These are phyloP conservation scores for Acomys russatus DNA, from an alignment of 2,797 vertebrate genomes.

Conservation along the genomic window DNA sequence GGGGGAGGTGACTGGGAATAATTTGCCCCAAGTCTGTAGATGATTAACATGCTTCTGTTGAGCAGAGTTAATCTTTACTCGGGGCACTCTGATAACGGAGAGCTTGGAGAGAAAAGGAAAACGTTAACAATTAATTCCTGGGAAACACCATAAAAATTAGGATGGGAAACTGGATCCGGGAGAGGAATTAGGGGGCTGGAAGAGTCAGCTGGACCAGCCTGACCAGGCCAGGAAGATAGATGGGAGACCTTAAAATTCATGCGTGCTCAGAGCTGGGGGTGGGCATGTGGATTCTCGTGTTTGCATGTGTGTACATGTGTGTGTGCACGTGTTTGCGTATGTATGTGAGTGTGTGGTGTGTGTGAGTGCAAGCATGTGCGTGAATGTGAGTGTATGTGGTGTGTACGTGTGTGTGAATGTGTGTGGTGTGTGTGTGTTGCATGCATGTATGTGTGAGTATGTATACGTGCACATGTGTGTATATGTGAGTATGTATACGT, in stretches of 20 bases:
- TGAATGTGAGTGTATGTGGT: not conserved
- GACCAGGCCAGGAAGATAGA: not conserved
- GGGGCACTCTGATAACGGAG: slow-evolving; percentile 85
- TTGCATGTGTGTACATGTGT: not conserved
- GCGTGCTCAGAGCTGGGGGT: not conserved
- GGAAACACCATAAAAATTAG: slow-evolving; percentile 84
- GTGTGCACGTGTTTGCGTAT: not conserved
- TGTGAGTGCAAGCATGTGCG: not conserved
- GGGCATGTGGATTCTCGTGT: not conserved
- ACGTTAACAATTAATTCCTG: slow-evolving; percentile 88
- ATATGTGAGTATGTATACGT: too few species aligned
- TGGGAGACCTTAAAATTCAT: not conserved
- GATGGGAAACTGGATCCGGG: slow-evolving; percentile 77
- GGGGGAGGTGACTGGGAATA: slow-evolving; percentile 82
- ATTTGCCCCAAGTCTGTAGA: slow-evolving; percentile 87
- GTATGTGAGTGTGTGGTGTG: too few species aligned
- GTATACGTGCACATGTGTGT: too few species aligned
- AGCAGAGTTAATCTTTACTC: slow-evolving; percentile 89
- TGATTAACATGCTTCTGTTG: slow-evolving; percentile 89
- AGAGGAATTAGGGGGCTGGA: not conserved
- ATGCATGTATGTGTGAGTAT: too few species aligned
- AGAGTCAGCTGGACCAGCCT: not conserved
- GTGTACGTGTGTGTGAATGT: too few species aligned
- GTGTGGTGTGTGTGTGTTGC: too few species aligned
- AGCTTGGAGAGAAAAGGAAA: slow-evolving; percentile 79